These are phyloP conservation scores for Bombus superbus DNA, from an alignment of 1,140 invertebrate genomes.

Conservation along the genomic window DNA sequence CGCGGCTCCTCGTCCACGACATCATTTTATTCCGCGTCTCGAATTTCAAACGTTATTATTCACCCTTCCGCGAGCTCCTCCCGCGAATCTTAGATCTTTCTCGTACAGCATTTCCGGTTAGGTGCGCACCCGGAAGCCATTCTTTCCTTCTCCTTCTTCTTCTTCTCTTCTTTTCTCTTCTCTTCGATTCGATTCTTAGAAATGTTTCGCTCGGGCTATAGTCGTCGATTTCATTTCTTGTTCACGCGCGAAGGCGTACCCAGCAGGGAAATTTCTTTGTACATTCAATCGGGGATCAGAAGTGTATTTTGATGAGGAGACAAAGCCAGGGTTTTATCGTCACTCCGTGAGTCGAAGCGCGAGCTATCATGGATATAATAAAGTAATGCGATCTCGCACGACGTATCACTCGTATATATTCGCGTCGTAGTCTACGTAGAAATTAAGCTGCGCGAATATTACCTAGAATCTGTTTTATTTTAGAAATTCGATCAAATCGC, in stretches of 20 bases:
- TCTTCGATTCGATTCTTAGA: conserved; percentile 51
- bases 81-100: conserved; percentile 74
- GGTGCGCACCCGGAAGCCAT: conserved; percentile 68
- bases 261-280: conserved; percentile 53
- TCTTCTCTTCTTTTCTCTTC: conserved; percentile 11
- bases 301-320: conserved; percentile 62
- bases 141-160: conserved; percentile 48
- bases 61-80: conserved; percentile 76
- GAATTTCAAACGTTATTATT: conserved; percentile 82
- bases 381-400: neutral
- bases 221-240: conserved; percentile 56
- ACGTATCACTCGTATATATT: neutral
- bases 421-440: no score
- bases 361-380: neutral
- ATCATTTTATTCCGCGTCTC: conserved; percentile 80
- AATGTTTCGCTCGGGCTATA: conserved; percentile 56
- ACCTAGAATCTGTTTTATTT: no score
- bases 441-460: neutral
- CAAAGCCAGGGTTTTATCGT: conserved; percentile 47
- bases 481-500: no score
- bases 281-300: conserved; percentile 56
- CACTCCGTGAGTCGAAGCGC: neutral
- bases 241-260: neutral
- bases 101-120: conserved; percentile 73
- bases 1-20: conserved; percentile 67